These are phyloP conservation scores for Bellardia bayeri DNA, from an alignment of 2,888 invertebrate species.

Conservation along the genomic window DNA sequence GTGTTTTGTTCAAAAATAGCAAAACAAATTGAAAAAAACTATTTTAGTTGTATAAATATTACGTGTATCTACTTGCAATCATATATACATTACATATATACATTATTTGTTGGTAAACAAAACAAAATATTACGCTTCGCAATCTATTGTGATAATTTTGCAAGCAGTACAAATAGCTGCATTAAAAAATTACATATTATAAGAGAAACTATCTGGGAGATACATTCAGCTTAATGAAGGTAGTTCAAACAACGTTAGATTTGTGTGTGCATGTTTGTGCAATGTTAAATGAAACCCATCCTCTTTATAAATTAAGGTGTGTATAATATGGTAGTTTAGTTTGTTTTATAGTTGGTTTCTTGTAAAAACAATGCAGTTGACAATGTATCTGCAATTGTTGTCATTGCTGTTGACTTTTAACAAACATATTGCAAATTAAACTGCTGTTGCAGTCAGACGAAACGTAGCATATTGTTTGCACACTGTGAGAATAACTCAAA, in stretches of 20 bases:
- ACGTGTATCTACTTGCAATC: background rate
- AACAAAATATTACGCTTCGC: background rate
- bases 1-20: too few species aligned
- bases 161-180: background rate
- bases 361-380: slow-evolving; percentile 30
- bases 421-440: slow-evolving; percentile 45
- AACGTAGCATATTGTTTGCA: slow-evolving; percentile 35
- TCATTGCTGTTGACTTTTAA: slow-evolving; percentile 24
- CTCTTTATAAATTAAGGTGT: slow-evolving; percentile 44
- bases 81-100: too few species aligned
- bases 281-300: slow-evolving; percentile 37
- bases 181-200: slow-evolving; percentile 22
- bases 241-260: background rate
- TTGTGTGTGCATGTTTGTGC: slow-evolving; percentile 42
- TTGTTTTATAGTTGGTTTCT: background rate
- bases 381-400: slow-evolving; percentile 3
- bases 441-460: slow-evolving; percentile 16
- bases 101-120: background rate
- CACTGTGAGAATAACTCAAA: slow-evolving; percentile 29
- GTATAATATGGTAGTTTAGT: background rate
- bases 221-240: background rate
- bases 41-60: too few species aligned
- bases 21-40: background rate
- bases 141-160: slow-evolving; percentile 23
- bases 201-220: slow-evolving; percentile 7